These are phyloP conservation scores for Alviniconcha strummeri DNA, from an alignment of 2,888 invertebrate genomes.

Conservation along the genomic window DNA sequence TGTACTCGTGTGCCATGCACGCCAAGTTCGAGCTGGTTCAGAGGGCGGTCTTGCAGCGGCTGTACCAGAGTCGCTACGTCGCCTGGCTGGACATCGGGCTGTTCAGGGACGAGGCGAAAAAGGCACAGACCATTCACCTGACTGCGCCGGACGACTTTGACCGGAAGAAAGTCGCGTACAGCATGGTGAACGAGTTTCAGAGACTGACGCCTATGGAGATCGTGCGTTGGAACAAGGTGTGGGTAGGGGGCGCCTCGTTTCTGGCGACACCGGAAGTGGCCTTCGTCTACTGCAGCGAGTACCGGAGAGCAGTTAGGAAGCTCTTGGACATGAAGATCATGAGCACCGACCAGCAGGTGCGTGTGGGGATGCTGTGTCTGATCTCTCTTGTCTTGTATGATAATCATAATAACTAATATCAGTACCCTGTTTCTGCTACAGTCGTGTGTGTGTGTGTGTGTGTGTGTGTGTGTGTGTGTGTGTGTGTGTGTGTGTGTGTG, in stretches of 20 bases:
- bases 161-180: background rate
- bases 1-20: conserved; percentile 31
- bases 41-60: background rate
- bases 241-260: conserved; percentile 30
- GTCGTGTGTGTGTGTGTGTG: background rate
- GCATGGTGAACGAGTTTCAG: background rate
- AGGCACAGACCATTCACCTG: conserved; percentile 4
- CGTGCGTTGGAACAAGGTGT: conserved; percentile 3
- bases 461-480: conserved; percentile 12
- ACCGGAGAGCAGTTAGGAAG: background rate
- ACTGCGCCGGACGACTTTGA: conserved; percentile 2
- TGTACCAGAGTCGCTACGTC: background rate
- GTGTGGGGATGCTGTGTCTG: background rate
- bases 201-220: background rate
- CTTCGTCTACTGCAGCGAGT: conserved; percentile 4
- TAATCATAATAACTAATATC: too few relatives aligned
- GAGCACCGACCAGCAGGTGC: conserved; percentile 29
- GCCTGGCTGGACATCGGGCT: conserved; percentile 30
- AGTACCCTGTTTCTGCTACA: background rate
- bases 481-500: background rate
- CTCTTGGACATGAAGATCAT: conserved; percentile 7
- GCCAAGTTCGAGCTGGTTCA: conserved; percentile 28
- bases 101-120: conserved; percentile 9
- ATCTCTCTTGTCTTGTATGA: background rate
- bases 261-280: conserved; percentile 20